Evolutionary conservation across 1,140 invertebrate species (phyloP), one percentile per base, ranked within the genome.

Genomic region (Gyrodactylus salaris): DNA sequence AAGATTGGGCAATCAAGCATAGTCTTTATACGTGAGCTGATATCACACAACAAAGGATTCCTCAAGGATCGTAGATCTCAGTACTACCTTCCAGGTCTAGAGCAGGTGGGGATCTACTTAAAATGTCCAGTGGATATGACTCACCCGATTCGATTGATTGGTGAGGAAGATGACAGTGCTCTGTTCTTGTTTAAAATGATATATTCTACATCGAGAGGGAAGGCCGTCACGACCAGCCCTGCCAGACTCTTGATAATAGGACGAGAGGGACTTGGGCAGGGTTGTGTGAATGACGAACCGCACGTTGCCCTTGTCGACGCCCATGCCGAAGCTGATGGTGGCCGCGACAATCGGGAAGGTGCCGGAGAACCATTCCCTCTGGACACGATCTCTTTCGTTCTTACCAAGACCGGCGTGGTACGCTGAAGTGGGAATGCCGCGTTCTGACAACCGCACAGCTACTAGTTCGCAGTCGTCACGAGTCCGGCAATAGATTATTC

Each of bases 231-330:
- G 79, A 1, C 85, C 85, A 70, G 85, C 85, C 74, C 85, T 76
- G 1, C 85, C 85, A 20, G 84, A 85, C 77, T 86, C 80, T 76
- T 82, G 80, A 75, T 81, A 81, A 71, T 80, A 81, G n/a, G 77
- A 78, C 7, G 78, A 78, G 77, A 81, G 78, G 7, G 79, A 88
- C 73, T 80, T 79, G 2, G 80, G 78, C 25, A 80, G 54, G 16
- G 77, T 88, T 90, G 90, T 95, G 81, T 95, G 91, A 54, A 87
- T 85, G 22, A 92, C 89, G 83, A 90, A 89, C 84, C 86, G 83
- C 19, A 87, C 86, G 76, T 85, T 82, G 0, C 83, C 78, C 78
- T 87, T 87, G 78, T 87, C 86, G 21, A 87, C 84, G 68, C 86
- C 86, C 86, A 87, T 87, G 24, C 86, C 86, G 81, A 87, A 87